These are phyloP conservation scores for Alectura lathami DNA, from an alignment of 2,113 vertebrate genomes.

Conservation along the genomic window DNA sequence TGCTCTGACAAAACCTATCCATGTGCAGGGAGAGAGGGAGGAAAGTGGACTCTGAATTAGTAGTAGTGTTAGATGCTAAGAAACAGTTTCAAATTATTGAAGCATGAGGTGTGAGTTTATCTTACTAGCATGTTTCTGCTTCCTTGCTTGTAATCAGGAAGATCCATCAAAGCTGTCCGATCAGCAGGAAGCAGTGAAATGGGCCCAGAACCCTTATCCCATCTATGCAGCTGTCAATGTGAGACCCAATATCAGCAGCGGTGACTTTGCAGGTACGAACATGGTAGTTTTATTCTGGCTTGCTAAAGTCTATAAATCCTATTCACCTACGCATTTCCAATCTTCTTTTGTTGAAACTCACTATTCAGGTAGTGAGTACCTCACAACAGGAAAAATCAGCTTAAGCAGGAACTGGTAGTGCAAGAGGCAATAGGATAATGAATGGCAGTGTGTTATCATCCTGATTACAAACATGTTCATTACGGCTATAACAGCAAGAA, in stretches of 20 bases:
- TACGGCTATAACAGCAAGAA: neutral
- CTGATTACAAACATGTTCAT: neutral
- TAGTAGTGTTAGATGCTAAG: neutral
- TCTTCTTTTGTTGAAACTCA: neutral
- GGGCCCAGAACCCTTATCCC: constrained; percentile 82
- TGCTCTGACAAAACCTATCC: neutral
- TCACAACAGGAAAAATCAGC: neutral
- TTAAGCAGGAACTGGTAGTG: too few species aligned
- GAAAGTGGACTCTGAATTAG: neutral
- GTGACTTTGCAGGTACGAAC: constrained; percentile 78
- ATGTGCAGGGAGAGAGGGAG: neutral
- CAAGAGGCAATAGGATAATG: neutral
- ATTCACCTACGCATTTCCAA: neutral
- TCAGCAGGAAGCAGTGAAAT: constrained; percentile 74
- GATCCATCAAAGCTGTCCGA: constrained; percentile 80
- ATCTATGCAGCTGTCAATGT: constrained; percentile 81
- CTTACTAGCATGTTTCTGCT: neutral
- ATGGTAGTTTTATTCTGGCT: neutral
- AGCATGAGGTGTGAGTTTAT: neutral
- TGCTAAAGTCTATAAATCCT: neutral
- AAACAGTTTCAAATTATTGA: neutral
- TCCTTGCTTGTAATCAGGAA: constrained; percentile 63
- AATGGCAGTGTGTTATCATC: neutral
- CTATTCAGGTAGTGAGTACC: neutral
- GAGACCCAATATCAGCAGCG: constrained; percentile 58